Evolutionary conservation across 2,113 vertebrate species (phyloP).

Genomic region (Cinclus mexicanus): DNA sequence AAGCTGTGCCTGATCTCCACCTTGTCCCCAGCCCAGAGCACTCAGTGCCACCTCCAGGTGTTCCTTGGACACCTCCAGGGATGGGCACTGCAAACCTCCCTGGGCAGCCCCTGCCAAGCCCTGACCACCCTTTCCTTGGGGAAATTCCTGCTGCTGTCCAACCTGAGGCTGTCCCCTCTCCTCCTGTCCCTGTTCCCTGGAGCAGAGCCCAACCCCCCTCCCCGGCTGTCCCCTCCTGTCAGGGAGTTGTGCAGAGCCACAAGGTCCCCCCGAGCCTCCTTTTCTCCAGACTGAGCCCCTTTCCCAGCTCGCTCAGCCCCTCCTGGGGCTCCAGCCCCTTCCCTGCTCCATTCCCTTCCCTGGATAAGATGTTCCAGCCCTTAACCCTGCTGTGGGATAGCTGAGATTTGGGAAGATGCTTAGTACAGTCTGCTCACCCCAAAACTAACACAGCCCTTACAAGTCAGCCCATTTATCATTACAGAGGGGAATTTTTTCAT

Average conservation of each 20-base stretch:
- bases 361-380: neutral
- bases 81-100: neutral
- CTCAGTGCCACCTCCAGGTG: rapidly evolving
- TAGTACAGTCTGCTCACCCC: neutral
- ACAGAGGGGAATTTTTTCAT: slow-evolving; percentile 15
- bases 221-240: neutral
- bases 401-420: neutral
- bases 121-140: rapidly evolving
- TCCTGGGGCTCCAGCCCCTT: neutral
- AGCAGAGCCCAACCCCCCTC: neutral
- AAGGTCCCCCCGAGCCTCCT: neutral
- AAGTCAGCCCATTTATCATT: neutral
- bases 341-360: rapidly evolving
- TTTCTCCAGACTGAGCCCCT: neutral
- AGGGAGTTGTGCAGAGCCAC: neutral
- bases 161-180: neutral
- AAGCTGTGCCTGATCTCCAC: rapidly evolving
- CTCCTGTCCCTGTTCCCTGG: neutral
- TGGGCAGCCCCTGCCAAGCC: neutral
- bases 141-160: neutral
- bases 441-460: neutral
- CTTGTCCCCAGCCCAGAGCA: neutral
- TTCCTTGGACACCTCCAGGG: neutral
- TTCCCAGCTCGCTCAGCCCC: neutral
- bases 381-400: neutral